phyloP scores from a whole-genome alignment of 1,140 invertebrate genomes.

The Hormaphis cornu region DNA sequence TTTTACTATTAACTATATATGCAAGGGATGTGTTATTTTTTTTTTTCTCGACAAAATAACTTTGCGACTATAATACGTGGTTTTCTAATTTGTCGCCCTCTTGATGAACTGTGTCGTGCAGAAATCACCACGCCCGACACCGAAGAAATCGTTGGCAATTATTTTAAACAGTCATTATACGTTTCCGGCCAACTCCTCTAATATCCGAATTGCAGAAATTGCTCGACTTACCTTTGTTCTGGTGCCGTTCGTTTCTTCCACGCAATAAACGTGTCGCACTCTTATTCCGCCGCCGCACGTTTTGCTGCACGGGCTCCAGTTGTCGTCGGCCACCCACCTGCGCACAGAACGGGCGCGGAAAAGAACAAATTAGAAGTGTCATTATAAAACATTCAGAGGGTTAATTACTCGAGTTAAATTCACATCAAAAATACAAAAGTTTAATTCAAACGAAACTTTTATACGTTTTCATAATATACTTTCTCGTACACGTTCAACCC shows the following conservation, averaged over 20 bases:
- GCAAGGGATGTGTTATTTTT: too few relatives aligned
- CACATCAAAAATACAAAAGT: not conserved
- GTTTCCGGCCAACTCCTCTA: too few relatives aligned
- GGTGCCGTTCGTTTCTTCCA: conserved; percentile 58
- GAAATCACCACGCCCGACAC: too few relatives aligned
- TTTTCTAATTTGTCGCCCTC: too few relatives aligned
- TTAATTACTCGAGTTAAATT: not conserved
- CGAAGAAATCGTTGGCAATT: not conserved
- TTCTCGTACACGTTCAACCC: not conserved
- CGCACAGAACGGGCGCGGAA: conserved; percentile 43
- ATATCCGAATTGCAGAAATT: too few relatives aligned
- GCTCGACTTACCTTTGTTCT: conserved; percentile 63
- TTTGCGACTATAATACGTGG: too few relatives aligned
- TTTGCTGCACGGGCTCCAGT: conserved; percentile 70
- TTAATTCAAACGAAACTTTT: not conserved
- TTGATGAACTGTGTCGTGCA: too few relatives aligned
- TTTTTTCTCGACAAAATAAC: too few relatives aligned
- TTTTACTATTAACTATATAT: too few relatives aligned
- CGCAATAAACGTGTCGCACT: conserved; percentile 66
- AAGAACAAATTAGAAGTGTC: not conserved
- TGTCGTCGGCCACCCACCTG: conserved; percentile 78
- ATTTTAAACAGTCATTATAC: too few relatives aligned
- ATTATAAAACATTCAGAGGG: not conserved
- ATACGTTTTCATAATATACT: not conserved
- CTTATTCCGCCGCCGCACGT: conserved; percentile 73